phyloP scores from a whole-genome alignment of 2,888 invertebrate genomes.

The Rambutsinella grinnellia region DNA sequence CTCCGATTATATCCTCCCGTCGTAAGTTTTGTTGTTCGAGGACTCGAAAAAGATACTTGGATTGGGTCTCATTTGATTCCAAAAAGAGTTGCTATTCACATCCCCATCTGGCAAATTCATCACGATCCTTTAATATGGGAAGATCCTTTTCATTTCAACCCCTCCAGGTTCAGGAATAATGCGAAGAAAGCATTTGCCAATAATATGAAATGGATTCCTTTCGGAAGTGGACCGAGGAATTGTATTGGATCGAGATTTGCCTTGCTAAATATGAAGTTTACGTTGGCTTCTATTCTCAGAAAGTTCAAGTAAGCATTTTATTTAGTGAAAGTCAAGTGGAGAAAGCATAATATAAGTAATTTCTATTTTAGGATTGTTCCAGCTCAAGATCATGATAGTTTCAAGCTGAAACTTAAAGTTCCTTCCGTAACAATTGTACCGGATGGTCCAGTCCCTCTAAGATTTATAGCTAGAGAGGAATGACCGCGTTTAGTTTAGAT shows the following conservation, averaged over 20 bases:
- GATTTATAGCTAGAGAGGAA: conserved; percentile 47
- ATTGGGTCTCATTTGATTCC: conserved; percentile 61
- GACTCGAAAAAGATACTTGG: conserved; percentile 49
- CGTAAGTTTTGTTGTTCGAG: conserved; percentile 64
- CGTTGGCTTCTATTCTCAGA: conserved; percentile 62
- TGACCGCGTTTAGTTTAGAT: not conserved
- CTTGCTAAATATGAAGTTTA: conserved; percentile 64
- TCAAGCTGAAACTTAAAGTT: conserved; percentile 54
- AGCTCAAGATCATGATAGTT: conserved; percentile 25
- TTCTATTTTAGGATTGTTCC: conserved; percentile 55
- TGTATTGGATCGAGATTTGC: conserved; percentile 67
- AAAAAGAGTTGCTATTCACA: conserved; percentile 50
- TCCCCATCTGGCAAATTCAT: conserved; percentile 66
- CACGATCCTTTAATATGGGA: conserved; percentile 65
- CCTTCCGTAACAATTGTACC: conserved; percentile 64
- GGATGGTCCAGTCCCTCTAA: conserved; percentile 54
- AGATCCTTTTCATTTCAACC: conserved; percentile 62
- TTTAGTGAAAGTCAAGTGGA: not conserved
- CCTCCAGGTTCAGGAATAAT: conserved; percentile 63
- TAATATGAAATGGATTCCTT: conserved; percentile 66
- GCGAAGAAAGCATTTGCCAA: conserved; percentile 60
- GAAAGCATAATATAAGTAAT: not conserved
- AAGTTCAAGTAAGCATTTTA: conserved; percentile 61
- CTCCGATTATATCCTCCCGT: conserved; percentile 70
- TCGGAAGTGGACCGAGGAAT: conserved; percentile 58